Conservation (phyloP, 2,113 vertebrate genomes). For the Coptodon bakossiorum region DNA sequence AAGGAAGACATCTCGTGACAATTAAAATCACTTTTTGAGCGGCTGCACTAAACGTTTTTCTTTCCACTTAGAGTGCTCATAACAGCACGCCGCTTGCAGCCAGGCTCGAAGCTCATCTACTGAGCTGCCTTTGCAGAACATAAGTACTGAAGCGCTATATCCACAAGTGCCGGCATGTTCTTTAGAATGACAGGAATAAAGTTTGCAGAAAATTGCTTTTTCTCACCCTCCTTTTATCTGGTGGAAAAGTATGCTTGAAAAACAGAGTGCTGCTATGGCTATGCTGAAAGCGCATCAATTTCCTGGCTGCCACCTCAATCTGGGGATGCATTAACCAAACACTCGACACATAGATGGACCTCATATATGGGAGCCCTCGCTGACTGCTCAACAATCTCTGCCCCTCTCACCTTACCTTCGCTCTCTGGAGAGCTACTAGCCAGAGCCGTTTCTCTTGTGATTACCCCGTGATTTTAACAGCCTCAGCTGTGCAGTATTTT, state of each 20-base stretch:
- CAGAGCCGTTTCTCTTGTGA: slow-evolving; percentile 43
- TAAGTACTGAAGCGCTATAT: not conserved
- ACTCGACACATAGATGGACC: not conserved
- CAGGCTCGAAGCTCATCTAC: not conserved
- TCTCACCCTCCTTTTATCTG: not conserved
- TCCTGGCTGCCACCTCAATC: not conserved
- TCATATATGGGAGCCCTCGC: not conserved
- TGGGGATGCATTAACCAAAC: slow-evolving; percentile 9
- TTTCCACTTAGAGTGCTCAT: not conserved
- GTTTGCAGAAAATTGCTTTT: not conserved
- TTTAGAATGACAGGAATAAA: not conserved
- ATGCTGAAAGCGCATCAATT: not conserved
- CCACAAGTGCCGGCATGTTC: not conserved
- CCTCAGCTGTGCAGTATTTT: slow-evolving; percentile 54
- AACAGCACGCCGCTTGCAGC: not conserved
- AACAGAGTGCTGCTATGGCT: not conserved
- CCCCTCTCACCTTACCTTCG: slow-evolving; percentile 16
- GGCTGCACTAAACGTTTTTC: not conserved
- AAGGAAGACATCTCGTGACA: not conserved
- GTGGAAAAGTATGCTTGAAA: not conserved
- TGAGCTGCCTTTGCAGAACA: not conserved
- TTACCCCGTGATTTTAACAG: slow-evolving; percentile 61
- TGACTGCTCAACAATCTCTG: slow-evolving; percentile 1
- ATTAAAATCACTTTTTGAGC: not conserved
- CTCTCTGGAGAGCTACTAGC: slow-evolving; percentile 24